A percentile compares a stretch with the other conserved stretches of the same genome.
These are phyloP conservation scores for Pegea sp. DNA, from an alignment of 23 tunicate genomes.

Conservation along the genomic window DNA sequence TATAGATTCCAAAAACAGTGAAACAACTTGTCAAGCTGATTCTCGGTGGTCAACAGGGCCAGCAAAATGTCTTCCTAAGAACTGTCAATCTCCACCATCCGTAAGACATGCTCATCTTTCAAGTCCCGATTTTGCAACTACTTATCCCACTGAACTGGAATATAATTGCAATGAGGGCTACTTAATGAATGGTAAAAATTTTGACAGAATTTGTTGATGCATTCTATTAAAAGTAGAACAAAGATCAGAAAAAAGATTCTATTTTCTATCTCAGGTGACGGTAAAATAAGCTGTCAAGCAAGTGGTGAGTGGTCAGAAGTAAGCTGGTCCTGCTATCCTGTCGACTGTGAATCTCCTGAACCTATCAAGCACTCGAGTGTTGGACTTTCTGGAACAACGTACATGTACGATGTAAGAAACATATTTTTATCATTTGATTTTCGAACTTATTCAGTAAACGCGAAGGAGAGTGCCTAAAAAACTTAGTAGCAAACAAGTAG, in stretches of 20 bases:
- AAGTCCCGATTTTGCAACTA: slow-evolving; percentile 17
- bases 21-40: slow-evolving; percentile 19
- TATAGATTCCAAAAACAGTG: not conserved
- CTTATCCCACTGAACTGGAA: slow-evolving; percentile 16
- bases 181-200: slow-evolving; percentile 14
- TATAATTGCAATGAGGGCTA: slow-evolving; percentile 39
- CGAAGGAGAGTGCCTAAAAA: not conserved
- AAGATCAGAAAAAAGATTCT: not conserved
- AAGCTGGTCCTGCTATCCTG: slow-evolving; percentile 25
- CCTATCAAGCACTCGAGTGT: slow-evolving; percentile 9
- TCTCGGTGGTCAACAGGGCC: slow-evolving; percentile 37
- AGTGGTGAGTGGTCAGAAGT: slow-evolving; percentile 43
- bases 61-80: slow-evolving; percentile 21
- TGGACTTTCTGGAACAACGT: slow-evolving; percentile 12
- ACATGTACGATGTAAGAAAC: not conserved
- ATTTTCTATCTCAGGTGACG: slow-evolving; percentile 11
- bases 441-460: not conserved
- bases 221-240: no score
- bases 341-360: slow-evolving; percentile 22
- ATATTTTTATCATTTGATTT: not conserved
- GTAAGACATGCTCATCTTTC: slow-evolving; percentile 12
- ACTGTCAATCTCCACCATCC: slow-evolving; percentile 39
- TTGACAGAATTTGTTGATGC: no score
- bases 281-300: slow-evolving; percentile 13
- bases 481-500: no score